phyloP scores from a whole-genome alignment of 2,888 invertebrate species.

The Dasypogon diadema region DNA sequence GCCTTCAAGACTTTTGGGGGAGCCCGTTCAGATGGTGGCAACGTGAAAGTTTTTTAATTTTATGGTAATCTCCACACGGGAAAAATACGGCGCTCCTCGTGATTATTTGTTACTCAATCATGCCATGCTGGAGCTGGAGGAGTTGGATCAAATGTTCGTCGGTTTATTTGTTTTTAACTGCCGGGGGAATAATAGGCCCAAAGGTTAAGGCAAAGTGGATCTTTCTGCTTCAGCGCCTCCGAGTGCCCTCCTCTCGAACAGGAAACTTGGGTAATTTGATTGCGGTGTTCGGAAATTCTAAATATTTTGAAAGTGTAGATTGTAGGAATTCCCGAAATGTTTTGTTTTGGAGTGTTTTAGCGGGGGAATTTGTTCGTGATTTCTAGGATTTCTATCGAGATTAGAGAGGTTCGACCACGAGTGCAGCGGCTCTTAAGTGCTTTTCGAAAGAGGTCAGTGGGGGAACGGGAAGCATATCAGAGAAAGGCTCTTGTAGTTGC shows the following conservation, averaged over 20 bases:
- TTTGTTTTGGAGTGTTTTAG: not conserved
- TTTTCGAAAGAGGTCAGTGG: no score
- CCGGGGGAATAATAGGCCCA: not conserved
- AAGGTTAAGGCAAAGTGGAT: slow-evolving; percentile 19
- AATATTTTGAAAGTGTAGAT: slow-evolving; percentile 35
- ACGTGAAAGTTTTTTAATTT: slow-evolving; percentile 53
- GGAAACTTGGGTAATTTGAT: slow-evolving; percentile 38
- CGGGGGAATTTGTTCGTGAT: not conserved
- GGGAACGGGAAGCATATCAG: no score
- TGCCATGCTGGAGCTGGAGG: not conserved
- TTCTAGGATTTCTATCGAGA: no score
- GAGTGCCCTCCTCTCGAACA: not conserved
- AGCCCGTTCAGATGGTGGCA: slow-evolving; percentile 25
- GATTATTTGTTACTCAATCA: slow-evolving; percentile 51
- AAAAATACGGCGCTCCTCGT: slow-evolving; percentile 26
- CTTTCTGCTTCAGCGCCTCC: slow-evolving; percentile 3
- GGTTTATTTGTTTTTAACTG: slow-evolving; percentile 41
- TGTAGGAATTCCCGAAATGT: slow-evolving; percentile 2
- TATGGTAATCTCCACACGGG: slow-evolving; percentile 49
- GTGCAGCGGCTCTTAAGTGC: no score
- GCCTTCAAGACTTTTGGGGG: not conserved
- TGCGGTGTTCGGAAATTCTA: slow-evolving; percentile 36
- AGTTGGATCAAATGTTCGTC: slow-evolving; percentile 22
- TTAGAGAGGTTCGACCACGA: no score
- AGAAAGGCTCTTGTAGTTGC: no score